Percentiles rank a stretch among this genome's conserved stretches.
Conservation (phyloP, 2,113 vertebrate species). For the Trematomus loennbergii region DNA sequence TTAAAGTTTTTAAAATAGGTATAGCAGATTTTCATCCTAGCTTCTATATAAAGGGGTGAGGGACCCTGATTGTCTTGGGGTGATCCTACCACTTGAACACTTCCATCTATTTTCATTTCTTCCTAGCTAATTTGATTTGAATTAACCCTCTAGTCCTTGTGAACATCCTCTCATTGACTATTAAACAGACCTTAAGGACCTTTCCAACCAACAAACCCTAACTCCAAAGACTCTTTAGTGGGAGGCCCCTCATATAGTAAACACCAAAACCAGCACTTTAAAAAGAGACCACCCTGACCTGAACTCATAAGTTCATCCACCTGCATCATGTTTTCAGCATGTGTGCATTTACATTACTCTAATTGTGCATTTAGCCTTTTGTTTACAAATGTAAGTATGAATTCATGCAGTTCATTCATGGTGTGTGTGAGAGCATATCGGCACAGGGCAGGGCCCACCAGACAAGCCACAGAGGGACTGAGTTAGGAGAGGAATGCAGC, state of each 20-base stretch:
- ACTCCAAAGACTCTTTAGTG: slow-evolving; percentile 59
- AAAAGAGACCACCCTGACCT: slow-evolving; percentile 72
- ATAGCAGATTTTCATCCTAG: background rate
- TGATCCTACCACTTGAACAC: background rate
- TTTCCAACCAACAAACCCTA: slow-evolving; percentile 62
- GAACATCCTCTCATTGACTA: slow-evolving; percentile 11
- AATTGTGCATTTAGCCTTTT: background rate
- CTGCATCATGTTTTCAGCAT: slow-evolving; percentile 25
- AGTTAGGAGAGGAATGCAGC: slow-evolving; percentile 85
- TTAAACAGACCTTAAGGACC: slow-evolving; percentile 54
- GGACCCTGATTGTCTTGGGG: background rate
- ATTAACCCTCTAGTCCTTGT: slow-evolving; percentile 27
- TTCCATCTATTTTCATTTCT: background rate
- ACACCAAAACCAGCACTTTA: slow-evolving; percentile 65
- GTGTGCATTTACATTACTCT: too few species aligned
- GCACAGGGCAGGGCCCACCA: slow-evolving; percentile 64
- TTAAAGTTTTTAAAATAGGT: background rate
- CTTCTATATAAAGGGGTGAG: rapidly evolving
- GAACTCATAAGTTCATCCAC: slow-evolving; percentile 34
- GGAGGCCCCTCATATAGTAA: slow-evolving; percentile 71
- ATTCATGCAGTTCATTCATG: background rate
- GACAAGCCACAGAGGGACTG: slow-evolving; percentile 80
- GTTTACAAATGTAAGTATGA: background rate
- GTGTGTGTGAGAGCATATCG: slow-evolving; percentile 19
- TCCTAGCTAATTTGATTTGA: slow-evolving; percentile 38